Evolutionary conservation across 1,140 invertebrate genomes (phyloP).

Genomic region (Drosophila pseudoobscura): DNA sequence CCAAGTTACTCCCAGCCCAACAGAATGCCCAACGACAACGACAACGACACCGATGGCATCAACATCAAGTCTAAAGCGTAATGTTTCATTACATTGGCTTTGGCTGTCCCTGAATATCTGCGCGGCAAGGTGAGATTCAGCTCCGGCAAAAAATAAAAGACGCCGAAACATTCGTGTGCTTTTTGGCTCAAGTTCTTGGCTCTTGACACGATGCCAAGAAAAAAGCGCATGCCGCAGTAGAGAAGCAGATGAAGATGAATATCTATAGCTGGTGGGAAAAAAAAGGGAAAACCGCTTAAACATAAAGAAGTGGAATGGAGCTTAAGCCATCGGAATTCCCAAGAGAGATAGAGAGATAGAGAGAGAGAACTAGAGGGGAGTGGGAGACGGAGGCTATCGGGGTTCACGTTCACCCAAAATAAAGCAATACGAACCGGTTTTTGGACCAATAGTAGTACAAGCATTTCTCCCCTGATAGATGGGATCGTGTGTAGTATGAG

Average conservation of each 20-base stretch:
- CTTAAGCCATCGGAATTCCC: constrained; percentile 17
- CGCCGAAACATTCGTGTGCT: constrained; percentile 38
- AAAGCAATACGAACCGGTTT: constrained; percentile 53
- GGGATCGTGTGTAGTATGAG: constrained; percentile 57
- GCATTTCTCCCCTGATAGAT: constrained; percentile 10
- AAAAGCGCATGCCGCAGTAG: constrained; percentile 41
- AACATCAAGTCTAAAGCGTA: constrained; percentile 20
- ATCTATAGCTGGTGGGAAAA: constrained; percentile 21
- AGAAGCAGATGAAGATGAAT: constrained; percentile 33
- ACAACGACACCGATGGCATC: constrained; percentile 37
- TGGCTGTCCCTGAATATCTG: constrained; percentile 50
- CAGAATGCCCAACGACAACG: too few species aligned
- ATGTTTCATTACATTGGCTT: constrained; percentile 26
- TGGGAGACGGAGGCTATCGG: neutral
- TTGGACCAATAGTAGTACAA: constrained; percentile 22
- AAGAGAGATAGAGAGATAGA: too few species aligned
- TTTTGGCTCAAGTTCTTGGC: constrained; percentile 63
- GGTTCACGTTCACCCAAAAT: constrained; percentile 30
- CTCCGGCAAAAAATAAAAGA: constrained; percentile 18
- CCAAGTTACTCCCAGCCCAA: too few species aligned
- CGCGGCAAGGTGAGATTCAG: constrained; percentile 38
- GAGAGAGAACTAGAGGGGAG: too few species aligned
- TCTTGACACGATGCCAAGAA: constrained; percentile 56
- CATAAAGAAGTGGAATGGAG: constrained; percentile 38
- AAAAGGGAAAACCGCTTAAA: constrained; percentile 1